Evolutionary conservation across 64 coral and sea anemone species (phyloP), one percentile per base, ranked within the genome.

Genomic region (Dendronephthya gigantea): DNA sequence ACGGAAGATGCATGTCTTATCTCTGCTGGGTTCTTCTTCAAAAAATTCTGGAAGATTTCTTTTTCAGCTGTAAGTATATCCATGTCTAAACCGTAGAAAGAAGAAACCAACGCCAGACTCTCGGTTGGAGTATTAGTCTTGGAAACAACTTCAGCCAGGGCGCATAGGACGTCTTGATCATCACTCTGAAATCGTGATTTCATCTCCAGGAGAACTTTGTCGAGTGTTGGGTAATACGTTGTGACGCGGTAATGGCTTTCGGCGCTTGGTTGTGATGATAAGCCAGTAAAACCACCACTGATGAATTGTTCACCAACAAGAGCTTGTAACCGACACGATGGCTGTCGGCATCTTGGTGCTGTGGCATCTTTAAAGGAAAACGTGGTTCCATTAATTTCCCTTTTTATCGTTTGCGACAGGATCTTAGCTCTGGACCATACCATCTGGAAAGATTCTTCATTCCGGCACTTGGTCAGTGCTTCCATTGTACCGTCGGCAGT

Each of bases 101-200:
- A 22, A 62, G 55, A 62, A 23, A 62, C 55, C 55, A 62, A 62
- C 1, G 55, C 55, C 12, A 62, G 55, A n/a, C 55, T 62, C 25
- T 62, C 55, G 25, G 10, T 7, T 22, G 12, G 25, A 17, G 4
- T 22, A 27, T 62, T 62, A 27, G 10, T 62, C 55, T 62, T n/a
- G 25, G 17, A 62, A 22, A 62, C 50, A 50, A 35, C 48, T 65
- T 88, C 68, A 68, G 59, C 65, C 32, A 87, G 72, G 72, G 39
- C 85, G 72, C 62, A 72, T 38, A 87, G 33, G 19, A 87, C 74
- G 40, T 87, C 39, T 74, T 87, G 85, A 74, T 87, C 85, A 87
- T 81, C 45, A 48, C 65, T 35, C 27, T 74, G 32, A 87, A 79
- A 87, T 74, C 40, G 48, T 68, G 76, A 49, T 74, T 87, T 32